Conservation (phyloP, 2,888 invertebrate species). For the Oscheius onirici region DNA sequence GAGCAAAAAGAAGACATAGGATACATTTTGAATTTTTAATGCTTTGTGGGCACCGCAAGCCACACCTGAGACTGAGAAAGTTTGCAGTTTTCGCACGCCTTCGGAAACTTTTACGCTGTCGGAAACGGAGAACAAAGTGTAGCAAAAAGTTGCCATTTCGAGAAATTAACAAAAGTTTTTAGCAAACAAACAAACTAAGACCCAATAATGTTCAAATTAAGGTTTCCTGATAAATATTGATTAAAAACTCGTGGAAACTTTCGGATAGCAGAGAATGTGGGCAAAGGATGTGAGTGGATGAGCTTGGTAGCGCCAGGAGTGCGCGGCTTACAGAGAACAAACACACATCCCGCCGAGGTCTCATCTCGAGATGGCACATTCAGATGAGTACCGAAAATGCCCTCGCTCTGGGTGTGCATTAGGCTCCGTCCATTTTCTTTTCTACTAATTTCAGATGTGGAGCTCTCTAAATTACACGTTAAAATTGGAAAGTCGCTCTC, state of each 20-base stretch:
- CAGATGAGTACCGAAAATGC: constrained; percentile 13
- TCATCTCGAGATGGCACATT: constrained; percentile 28
- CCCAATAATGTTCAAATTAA: too few relatives aligned
- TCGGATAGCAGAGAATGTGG: constrained; percentile 20
- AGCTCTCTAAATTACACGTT: background rate
- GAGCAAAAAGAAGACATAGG: background rate
- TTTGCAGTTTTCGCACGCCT: background rate
- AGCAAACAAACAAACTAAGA: too few relatives aligned
- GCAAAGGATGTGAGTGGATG: constrained; percentile 32
- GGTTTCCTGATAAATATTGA: background rate
- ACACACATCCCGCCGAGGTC: constrained; percentile 32
- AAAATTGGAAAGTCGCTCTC: background rate
- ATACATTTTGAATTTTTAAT: constrained; percentile 9
- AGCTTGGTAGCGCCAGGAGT: constrained; percentile 31
- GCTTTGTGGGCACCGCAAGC: background rate
- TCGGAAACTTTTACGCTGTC: too few relatives aligned
- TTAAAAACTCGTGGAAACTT: background rate
- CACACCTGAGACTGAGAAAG: background rate
- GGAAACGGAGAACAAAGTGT: too few relatives aligned
- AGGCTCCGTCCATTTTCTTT: background rate
- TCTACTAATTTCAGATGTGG: background rate
- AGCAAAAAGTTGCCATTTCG: too few relatives aligned
- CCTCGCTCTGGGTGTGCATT: background rate
- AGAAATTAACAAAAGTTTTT: too few relatives aligned
- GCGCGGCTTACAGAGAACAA: constrained; percentile 34